Evolutionary conservation across 2,888 invertebrate genomes (phyloP).

Genomic region (Halictus quadricinctus): DNA sequence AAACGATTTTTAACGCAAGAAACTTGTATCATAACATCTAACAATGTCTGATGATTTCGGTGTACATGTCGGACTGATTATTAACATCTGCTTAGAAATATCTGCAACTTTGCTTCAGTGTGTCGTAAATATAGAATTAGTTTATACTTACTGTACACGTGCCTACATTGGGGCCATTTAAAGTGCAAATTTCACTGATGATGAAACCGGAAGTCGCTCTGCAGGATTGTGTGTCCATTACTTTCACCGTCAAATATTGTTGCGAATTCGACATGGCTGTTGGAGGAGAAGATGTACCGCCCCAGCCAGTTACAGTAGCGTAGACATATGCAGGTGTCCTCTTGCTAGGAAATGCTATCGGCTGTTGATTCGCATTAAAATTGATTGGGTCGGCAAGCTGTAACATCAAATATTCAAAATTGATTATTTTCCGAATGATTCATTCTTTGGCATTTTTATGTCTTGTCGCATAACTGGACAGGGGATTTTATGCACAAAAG

Average conservation of each 20-base stretch:
- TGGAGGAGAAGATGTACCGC: neutral
- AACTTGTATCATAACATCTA: no score
- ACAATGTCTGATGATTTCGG: no score
- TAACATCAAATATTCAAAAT: neutral
- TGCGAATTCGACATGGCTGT: neutral
- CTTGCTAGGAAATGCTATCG: neutral
- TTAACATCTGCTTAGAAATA: no score
- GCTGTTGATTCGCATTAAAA: neutral
- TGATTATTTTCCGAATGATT: neutral
- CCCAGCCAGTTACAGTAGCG: neutral
- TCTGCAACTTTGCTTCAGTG: neutral
- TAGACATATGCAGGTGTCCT: neutral
- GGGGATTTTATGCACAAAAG: no score
- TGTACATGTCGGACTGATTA: no score
- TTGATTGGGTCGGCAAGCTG: neutral
- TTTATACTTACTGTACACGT: neutral
- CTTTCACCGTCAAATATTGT: neutral
- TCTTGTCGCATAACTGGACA: no score
- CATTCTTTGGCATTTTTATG: neutral
- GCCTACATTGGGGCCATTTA: neutral
- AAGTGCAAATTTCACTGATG: neutral
- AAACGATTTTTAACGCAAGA: no score
- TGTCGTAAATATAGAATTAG: neutral
- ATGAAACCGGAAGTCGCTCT: neutral
- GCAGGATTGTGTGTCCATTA: neutral